Evolutionary conservation across 2,888 invertebrate genomes (phyloP).

Genomic region (Thyatira batis): DNA sequence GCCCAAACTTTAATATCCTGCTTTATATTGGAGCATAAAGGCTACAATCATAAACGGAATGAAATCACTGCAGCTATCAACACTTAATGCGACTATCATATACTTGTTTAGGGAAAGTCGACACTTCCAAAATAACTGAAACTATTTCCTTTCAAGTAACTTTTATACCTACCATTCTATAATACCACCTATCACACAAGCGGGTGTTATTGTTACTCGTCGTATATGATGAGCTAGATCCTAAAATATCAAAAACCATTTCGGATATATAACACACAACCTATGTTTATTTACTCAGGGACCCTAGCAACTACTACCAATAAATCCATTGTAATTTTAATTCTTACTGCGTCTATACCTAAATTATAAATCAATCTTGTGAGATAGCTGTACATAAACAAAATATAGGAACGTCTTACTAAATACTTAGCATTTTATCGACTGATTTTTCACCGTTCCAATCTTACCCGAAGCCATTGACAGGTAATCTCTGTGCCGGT

Average conservation of each 20-base stretch:
- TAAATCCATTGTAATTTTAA: not conserved
- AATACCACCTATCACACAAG: not conserved
- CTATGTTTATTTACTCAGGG: too few relatives aligned
- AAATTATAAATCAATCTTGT: not conserved
- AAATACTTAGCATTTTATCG: too few relatives aligned
- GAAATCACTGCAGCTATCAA: not conserved
- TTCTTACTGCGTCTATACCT: not conserved
- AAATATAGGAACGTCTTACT: too few relatives aligned
- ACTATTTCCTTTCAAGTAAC: too few relatives aligned
- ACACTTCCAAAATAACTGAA: too few relatives aligned
- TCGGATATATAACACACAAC: not conserved
- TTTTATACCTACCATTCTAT: too few relatives aligned
- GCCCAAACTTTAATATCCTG: not conserved
- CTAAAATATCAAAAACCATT: not conserved
- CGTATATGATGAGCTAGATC: not conserved
- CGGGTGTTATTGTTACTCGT: not conserved
- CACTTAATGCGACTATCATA: not conserved
- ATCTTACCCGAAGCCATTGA: constrained; percentile 61
- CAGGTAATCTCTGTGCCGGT: constrained; percentile 52
- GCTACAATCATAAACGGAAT: not conserved
- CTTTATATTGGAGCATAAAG: constrained; percentile 1
- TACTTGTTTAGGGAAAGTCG: not conserved
- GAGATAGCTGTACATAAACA: too few relatives aligned
- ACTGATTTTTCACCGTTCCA: not conserved
- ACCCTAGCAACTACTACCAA: not conserved